phyloP scores from a whole-genome alignment of 2,888 invertebrate species.

The Hypomecis punctinalis region DNA sequence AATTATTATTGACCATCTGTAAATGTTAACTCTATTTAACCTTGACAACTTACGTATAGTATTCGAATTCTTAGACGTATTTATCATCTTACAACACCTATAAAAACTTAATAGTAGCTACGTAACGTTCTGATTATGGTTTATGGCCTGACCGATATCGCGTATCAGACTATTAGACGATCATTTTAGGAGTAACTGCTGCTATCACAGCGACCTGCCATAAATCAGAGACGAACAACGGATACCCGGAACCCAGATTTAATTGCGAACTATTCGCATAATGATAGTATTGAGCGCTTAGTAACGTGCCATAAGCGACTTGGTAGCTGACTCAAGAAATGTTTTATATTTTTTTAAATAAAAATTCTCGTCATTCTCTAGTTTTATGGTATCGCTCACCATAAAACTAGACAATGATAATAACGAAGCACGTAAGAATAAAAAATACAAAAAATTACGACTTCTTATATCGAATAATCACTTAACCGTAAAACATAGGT shows the following conservation, averaged over 20 bases:
- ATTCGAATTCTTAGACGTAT: too few relatives aligned
- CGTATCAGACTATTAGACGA: conserved; percentile 40
- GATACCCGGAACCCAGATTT: conserved; percentile 40
- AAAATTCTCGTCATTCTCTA: too few relatives aligned
- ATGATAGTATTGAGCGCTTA: conserved; percentile 31
- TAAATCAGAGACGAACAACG: conserved; percentile 44
- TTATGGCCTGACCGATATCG: conserved; percentile 42
- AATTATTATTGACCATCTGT: too few relatives aligned
- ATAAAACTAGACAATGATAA: too few relatives aligned
- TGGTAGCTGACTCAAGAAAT: neutral
- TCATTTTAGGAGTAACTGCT: conserved; percentile 42
- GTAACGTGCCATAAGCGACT: neutral
- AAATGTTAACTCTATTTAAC: too few relatives aligned
- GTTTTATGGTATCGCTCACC: too few relatives aligned
- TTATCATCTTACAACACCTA: neutral
- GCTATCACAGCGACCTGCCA: conserved; percentile 38
- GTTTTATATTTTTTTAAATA: neutral
- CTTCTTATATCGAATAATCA: too few relatives aligned
- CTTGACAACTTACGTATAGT: too few relatives aligned
- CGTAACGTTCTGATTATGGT: conserved; percentile 23
- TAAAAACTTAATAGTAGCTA: conserved; percentile 16
- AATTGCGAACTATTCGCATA: conserved; percentile 42
- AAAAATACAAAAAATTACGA: too few relatives aligned
- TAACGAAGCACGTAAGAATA: too few relatives aligned
- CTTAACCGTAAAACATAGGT: too few relatives aligned